A percentile compares a stretch with the other conserved stretches of the same genome.
phyloP scores from a whole-genome alignment of 2,888 invertebrate genomes.

The Palloptera scutellata region DNA sequence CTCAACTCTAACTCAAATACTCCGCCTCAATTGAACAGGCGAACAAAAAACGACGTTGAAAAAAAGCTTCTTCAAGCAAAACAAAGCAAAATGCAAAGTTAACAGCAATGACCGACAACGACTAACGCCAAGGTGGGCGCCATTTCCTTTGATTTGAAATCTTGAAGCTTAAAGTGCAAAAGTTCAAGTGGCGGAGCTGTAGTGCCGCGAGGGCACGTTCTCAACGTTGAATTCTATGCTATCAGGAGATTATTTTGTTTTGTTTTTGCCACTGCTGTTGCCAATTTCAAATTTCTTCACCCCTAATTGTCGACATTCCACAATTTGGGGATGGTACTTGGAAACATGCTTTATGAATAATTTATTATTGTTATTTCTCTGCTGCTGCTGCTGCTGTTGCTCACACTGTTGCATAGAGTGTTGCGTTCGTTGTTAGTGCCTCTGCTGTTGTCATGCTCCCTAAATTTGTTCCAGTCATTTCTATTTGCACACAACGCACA shows the following conservation, averaged over 20 bases:
- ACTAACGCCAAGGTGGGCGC: conserved; percentile 2
- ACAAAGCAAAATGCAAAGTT: background rate
- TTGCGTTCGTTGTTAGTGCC: conserved; percentile 21
- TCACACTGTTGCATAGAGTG: no score
- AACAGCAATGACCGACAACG: background rate
- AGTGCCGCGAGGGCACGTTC: no score
- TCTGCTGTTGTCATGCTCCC: conserved; percentile 15
- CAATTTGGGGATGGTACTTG: conserved; percentile 29
- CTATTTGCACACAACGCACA: background rate
- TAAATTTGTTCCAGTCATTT: background rate
- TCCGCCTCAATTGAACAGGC: conserved; percentile 58
- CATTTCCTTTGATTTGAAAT: background rate
- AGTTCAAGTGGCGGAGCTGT: conserved; percentile 17
- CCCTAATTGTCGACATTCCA: conserved; percentile 32
- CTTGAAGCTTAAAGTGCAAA: conserved; percentile 2
- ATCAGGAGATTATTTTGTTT: no score
- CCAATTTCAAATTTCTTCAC: conserved; percentile 28
- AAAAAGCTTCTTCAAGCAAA: background rate
- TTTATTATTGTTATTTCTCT: background rate
- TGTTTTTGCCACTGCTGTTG: background rate
- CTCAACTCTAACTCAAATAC: conserved; percentile 60
- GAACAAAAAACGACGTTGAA: conserved; percentile 41
- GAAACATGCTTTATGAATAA: background rate
- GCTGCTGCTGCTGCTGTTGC: no score
- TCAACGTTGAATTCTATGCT: no score